Evolutionary conservation across 2,113 vertebrate genomes (phyloP), one percentile per base, ranked within the genome.

Genomic region (Lontra canadensis): DNA sequence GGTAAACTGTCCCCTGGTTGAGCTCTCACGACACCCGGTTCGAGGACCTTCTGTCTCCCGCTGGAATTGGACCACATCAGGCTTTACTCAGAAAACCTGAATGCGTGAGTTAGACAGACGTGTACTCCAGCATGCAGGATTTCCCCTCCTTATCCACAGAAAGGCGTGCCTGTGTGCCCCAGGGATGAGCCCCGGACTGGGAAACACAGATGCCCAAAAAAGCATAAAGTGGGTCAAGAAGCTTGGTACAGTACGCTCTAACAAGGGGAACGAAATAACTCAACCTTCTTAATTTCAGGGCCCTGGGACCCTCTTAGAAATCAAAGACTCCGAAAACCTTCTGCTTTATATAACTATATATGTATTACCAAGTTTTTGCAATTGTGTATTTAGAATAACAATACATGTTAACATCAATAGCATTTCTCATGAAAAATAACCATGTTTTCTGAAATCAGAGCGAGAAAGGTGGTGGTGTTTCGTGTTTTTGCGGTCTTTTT

Each of bases 361-460:
- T 9, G 52, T 21, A 81, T 14, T 20, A 36, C 4, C n/a, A 7
- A 55, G 57, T 34, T 85, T 96, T 55, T 7, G 13, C 17, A 92
- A 92, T 81, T 36, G 14, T 57, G 0, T 26, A 82, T 69, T 90
- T 55, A 74, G 93, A 95, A 88, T 39, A 57, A 90, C 2, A 85
- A 76, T 12, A 83, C 2, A 55, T 31, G 31, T 73, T 87, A 90
- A 55, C 15, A 17, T 57, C 86, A 96, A 74, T 55, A 94, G 82
- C 34, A 81, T 76, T 91, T 79, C 39, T 94, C 36, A 69, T 1
- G 4, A 95, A 67, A 91, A 85, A 61, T 49, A 91, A 80, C 36
- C 49, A 39, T 92, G 36, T 73, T 89, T 94, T 92, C 85, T 29
- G 90, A 94, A 96, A 63, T 2, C 74, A 91, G 82, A 94, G 67